Evolutionary conservation across 2,113 vertebrate genomes (phyloP), one percentile per base, ranked within the genome.

Genomic region (Corapipo altera): DNA sequence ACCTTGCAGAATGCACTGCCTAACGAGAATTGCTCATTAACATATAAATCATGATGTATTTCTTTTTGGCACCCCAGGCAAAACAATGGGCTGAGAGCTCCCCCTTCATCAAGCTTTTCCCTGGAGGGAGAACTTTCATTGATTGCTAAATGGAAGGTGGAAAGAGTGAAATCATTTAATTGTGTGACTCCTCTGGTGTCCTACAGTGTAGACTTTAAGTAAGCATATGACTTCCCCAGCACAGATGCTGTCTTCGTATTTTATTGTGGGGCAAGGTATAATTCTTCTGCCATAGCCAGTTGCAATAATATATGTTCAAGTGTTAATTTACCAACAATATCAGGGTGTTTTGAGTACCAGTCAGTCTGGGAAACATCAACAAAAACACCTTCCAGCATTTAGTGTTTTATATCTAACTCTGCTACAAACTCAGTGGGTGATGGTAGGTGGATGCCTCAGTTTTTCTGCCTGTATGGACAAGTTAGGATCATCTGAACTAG

Each of bases 21-120:
- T 82, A 85, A 93, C 8, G 28, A 94, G 84, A 92, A 82, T 43
- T 78, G 39, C 81, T 95, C 88, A 95, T 95, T 91, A 95, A 78
- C 96, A 93, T 96, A 79, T 94, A 93, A 91, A 97, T 97, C 72
- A 94, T 88, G 65, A 94, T 97, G 75, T 93, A 59, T 70, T 91
- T 91, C 90, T 85, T 94, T 93, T 80, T 92, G 82, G 61, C 91
- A 93, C 95, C 75, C 20, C 80, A 37, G 88, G 91, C 85, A 93
- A 95, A 94, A 95, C 89, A 94, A 73, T 69, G 83, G 41, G 78
- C 55, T 4, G 8, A 71, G 73, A 2, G 20, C 26, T 86, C 20
- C 59, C 69, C 72, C 91, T 37, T 62, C 57, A 41, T 76, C 37
- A n/a, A 46, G 44, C 27, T 85, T 89, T 79, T 92, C 85, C 92